Evolutionary conservation across 2,797 vertebrate species (phyloP).

Genomic region (Chaunax sp.): DNA sequence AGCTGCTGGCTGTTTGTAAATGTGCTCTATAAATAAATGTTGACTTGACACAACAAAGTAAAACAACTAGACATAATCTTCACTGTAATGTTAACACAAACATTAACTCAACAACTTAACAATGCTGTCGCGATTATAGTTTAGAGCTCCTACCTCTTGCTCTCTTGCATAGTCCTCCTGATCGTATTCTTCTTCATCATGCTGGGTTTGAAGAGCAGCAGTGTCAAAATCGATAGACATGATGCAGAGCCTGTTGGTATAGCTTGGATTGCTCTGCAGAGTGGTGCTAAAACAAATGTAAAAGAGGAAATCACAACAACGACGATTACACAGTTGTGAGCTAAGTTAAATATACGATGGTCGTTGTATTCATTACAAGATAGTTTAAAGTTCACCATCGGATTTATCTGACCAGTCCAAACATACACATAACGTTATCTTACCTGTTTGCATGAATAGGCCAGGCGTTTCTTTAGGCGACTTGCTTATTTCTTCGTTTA

Average conservation of each 20-base stretch:
- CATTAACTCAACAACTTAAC: background rate
- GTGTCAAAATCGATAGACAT: slow-evolving; percentile 98
- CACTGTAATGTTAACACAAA: background rate
- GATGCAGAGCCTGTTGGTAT: slow-evolving; percentile 26
- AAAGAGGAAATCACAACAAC: background rate
- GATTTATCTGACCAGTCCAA: background rate
- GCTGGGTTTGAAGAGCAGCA: slow-evolving; percentile 90
- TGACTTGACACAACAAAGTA: background rate
- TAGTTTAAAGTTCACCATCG: background rate
- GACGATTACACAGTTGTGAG: background rate
- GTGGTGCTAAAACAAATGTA: background rate
- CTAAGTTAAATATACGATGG: background rate
- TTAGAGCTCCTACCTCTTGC: slow-evolving; percentile 87
- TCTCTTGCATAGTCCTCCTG: slow-evolving; percentile 94
- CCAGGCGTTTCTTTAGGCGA: background rate
- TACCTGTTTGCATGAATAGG: slow-evolving; percentile 22
- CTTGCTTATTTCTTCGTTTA: background rate
- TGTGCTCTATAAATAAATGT: too few species aligned
- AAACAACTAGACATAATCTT: background rate
- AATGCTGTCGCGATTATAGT: background rate
- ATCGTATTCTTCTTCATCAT: slow-evolving; percentile 94
- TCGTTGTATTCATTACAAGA: background rate
- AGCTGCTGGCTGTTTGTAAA: too few species aligned
- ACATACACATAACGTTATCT: background rate
- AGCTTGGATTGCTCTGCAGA: background rate